A percentile compares a stretch with the other conserved stretches of the same genome.
Evolutionary conservation across 1,140 invertebrate genomes (phyloP).

Genomic region (Ctenoplectra terminalis): DNA sequence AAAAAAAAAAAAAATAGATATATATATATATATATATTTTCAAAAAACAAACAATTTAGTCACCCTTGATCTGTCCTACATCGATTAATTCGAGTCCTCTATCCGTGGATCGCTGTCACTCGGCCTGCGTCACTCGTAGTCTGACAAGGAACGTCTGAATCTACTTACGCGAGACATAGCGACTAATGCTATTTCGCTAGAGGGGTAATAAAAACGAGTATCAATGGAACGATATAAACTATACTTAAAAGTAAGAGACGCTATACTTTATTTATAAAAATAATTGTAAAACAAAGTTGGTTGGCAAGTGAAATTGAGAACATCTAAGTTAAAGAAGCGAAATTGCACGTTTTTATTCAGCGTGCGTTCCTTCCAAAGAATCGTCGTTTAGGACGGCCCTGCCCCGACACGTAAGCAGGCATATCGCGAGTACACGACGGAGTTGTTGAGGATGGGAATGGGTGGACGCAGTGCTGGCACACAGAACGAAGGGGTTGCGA

Average conservation of each 20-base stretch:
- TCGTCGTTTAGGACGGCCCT: constrained; percentile 68
- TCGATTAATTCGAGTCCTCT: too few species aligned
- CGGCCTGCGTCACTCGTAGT: neutral
- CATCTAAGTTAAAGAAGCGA: too few species aligned
- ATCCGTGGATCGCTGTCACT: too few species aligned
- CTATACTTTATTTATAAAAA: neutral
- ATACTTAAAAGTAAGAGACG: neutral
- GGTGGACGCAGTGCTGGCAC: constrained; percentile 62
- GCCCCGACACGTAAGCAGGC: constrained; percentile 75
- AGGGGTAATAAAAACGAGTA: neutral
- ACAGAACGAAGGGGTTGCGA: constrained; percentile 69
- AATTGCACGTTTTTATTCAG: neutral
- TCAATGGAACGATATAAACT: neutral
- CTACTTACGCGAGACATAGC: constrained; percentile 12
- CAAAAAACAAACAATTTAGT: neutral
- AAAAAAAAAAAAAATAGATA: neutral
- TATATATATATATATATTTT: neutral
- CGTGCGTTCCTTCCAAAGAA: constrained; percentile 34
- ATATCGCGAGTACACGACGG: constrained; percentile 76
- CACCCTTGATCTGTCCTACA: neutral
- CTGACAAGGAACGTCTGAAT: constrained; percentile 32
- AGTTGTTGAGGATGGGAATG: constrained; percentile 72
- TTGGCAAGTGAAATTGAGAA: neutral
- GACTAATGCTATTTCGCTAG: neutral
- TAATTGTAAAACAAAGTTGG: neutral